A percentile compares a stretch with the other conserved stretches of the same genome.
phyloP scores from a whole-genome alignment of 2,888 invertebrate genomes.

The Eilema depressum region DNA sequence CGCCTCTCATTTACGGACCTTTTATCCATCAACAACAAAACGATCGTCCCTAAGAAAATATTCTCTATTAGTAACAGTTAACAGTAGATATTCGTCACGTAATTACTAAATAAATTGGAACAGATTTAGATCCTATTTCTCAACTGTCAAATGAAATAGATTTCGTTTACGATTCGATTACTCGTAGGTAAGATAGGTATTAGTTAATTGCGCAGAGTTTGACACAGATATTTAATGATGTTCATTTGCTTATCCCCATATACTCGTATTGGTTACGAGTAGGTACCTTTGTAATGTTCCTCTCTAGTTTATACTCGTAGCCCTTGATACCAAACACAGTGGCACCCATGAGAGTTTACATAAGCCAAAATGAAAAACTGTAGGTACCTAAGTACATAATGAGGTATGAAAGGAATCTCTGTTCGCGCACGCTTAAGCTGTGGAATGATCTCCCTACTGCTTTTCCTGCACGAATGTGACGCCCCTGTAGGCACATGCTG shows the following conservation, averaged over 20 bases:
- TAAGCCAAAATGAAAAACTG: background rate
- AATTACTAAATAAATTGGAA: slow-evolving; percentile 38
- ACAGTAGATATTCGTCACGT: slow-evolving; percentile 16
- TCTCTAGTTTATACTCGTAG: background rate
- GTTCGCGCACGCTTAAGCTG: too few species aligned
- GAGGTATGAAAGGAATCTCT: too few species aligned
- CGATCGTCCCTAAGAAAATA: slow-evolving; percentile 2
- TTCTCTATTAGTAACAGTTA: slow-evolving; percentile 7
- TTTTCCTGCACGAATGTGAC: too few species aligned
- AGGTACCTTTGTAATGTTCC: background rate
- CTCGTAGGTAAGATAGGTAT: slow-evolving; percentile 9
- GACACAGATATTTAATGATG: background rate
- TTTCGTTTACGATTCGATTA: slow-evolving; percentile 33
- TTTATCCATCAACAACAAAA: background rate
- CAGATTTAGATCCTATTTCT: slow-evolving; percentile 33
- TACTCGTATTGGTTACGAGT: background rate
- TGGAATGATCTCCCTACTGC: too few species aligned
- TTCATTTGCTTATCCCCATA: background rate
- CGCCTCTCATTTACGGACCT: background rate
- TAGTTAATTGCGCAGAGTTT: slow-evolving; percentile 12
- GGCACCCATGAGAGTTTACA: background rate
- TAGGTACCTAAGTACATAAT: too few species aligned
- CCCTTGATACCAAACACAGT: background rate
- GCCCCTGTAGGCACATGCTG: too few species aligned
- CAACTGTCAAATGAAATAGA: slow-evolving; percentile 38